Conservation (phyloP, 2,797 vertebrate species). For the Typhlichthys eigenmanni region DNA sequence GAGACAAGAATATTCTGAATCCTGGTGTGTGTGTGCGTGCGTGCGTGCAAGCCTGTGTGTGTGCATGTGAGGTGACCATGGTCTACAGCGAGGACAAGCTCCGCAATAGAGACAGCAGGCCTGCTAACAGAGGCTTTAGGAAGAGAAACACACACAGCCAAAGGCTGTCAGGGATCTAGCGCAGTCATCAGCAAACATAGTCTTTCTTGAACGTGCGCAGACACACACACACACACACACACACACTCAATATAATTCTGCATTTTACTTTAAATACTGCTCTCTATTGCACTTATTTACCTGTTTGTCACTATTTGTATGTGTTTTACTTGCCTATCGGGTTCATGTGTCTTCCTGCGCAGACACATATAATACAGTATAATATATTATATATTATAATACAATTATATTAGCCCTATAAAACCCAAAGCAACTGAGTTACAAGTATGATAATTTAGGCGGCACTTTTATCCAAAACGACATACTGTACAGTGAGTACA, state of each 20-base stretch:
- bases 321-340: neutral
- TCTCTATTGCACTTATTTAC: neutral
- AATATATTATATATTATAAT: no score
- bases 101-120: slow-evolving; percentile 1
- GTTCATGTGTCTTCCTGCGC: no score
- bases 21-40: slow-evolving; percentile 1
- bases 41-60: neutral
- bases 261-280: neutral
- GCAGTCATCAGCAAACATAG: neutral
- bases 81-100: neutral
- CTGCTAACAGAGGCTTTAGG: slow-evolving; percentile 1
- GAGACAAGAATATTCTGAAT: neutral
- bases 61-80: neutral
- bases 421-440: no score
- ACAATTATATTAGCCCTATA: no score
- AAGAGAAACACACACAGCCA: slow-evolving; percentile 5
- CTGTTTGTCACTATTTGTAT: neutral
- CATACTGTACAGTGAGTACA: no score
- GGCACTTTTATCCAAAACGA: no score
- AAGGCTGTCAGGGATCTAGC: slow-evolving; percentile 5
- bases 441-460: no score
- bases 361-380: no score
- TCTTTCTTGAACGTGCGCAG: neutral
- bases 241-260: neutral
- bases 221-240: slow-evolving; percentile 5